Evolutionary conservation across 2,113 vertebrate genomes (phyloP).

Genomic region (Poeciliopsis occidentalis): DNA sequence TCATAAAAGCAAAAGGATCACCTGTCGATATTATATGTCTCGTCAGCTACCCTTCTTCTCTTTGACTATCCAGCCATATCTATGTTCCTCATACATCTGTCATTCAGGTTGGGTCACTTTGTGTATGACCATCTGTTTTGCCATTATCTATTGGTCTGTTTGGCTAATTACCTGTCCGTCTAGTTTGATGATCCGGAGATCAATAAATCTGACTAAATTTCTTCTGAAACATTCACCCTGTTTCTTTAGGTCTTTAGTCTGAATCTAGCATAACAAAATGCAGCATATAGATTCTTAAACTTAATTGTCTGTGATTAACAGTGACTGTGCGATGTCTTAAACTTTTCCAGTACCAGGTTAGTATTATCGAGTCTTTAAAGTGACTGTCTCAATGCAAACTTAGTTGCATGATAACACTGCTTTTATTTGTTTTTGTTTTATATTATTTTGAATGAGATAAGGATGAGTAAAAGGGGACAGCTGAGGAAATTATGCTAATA

Average conservation of each 20-base stretch:
- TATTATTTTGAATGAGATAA: background rate
- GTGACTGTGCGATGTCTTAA: no score
- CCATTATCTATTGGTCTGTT: background rate
- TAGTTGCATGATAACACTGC: background rate
- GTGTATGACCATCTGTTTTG: slow-evolving; percentile 5
- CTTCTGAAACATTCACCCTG: background rate
- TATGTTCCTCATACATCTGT: background rate
- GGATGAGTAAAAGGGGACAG: background rate
- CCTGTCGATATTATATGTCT: background rate
- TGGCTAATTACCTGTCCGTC: slow-evolving; percentile 1
- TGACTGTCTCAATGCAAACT: background rate
- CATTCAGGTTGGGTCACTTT: slow-evolving; percentile 5
- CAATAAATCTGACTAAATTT: slow-evolving; percentile 12
- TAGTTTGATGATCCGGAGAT: background rate
- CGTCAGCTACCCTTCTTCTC: background rate
- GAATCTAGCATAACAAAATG: slow-evolving; percentile 3
- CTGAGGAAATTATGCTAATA: background rate
- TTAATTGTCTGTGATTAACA: background rate
- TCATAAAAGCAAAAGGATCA: slow-evolving; percentile 11
- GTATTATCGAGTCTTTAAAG: background rate
- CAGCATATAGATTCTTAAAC: background rate
- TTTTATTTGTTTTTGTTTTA: background rate
- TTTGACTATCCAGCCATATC: background rate
- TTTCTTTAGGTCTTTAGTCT: background rate
- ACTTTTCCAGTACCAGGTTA: no score